Conservation (phyloP, 2,113 vertebrate genomes). For the Genyomyrus donnyi region DNA sequence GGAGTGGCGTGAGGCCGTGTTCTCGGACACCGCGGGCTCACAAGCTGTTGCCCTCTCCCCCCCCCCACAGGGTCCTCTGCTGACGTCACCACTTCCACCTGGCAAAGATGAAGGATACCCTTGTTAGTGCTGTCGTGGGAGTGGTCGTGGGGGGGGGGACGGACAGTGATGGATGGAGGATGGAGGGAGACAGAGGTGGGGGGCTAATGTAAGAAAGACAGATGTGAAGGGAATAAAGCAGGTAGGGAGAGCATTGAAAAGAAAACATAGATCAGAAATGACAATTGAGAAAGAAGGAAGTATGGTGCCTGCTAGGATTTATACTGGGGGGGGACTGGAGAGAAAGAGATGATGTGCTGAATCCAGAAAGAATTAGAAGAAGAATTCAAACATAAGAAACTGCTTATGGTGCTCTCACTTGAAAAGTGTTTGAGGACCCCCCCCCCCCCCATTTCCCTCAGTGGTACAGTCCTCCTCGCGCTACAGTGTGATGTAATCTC, state of each 20-base stretch:
- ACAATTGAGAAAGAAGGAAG: not conserved
- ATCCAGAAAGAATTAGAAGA: not conserved
- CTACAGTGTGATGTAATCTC: not conserved
- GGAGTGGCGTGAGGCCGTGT: not conserved
- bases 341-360: not conserved
- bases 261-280: not conserved
- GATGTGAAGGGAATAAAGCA: not conserved
- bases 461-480: not conserved
- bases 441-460: not conserved
- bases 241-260: not conserved
- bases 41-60: not conserved
- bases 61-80: not conserved
- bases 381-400: not conserved
- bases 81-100: conserved; percentile 13
- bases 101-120: conserved; percentile 14
- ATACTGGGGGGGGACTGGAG: not conserved
- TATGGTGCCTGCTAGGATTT: not conserved
- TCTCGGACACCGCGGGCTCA: not conserved
- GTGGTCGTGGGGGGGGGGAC: not conserved
- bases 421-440: not conserved
- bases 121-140: not conserved
- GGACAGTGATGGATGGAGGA: not conserved
- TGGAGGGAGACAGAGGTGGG: not conserved
- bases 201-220: not conserved
- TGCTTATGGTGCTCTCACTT: not conserved